phyloP scores from a whole-genome alignment of 2,113 vertebrate genomes.

The Electrona antarctica region DNA sequence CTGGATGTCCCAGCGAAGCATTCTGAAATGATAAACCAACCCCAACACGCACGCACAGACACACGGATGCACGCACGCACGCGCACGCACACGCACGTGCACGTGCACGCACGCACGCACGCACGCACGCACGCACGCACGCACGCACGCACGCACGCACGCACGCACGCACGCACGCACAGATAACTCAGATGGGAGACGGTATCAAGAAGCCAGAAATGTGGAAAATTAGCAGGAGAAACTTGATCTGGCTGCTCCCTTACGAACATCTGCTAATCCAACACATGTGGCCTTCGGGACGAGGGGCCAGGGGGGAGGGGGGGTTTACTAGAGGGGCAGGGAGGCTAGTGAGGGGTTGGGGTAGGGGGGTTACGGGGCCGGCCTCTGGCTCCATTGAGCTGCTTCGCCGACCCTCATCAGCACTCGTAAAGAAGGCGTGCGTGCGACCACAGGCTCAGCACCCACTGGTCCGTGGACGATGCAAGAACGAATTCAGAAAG shows the following conservation, averaged over 20 bases:
- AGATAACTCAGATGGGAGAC: neutral
- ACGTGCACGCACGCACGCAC: constrained; percentile 9
- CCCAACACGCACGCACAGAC: neutral
- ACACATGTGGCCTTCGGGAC: neutral
- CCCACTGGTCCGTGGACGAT: constrained; percentile 37
- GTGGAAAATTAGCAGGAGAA: neutral
- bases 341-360: too few species aligned
- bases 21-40: neutral
- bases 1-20: too few species aligned
- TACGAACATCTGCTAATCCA: neutral
- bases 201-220: neutral
- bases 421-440: constrained; percentile 9
- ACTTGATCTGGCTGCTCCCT: neutral
- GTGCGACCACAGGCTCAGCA: constrained; percentile 40
- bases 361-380: too few species aligned
- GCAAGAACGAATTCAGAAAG: constrained; percentile 39
- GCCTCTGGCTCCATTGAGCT: constrained; percentile 10
- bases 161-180: constrained; percentile 7
- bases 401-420: constrained; percentile 20
- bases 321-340: neutral
- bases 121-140: neutral
- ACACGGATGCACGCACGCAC: neutral
- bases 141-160: constrained; percentile 1
- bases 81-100: neutral
- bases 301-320: neutral